These are phyloP conservation scores for Aurelia aurita complex sp. Pacific DNA, from an alignment of 30 jellyfish, hydroid and myxozoan genomes.

Conservation along the genomic window DNA sequence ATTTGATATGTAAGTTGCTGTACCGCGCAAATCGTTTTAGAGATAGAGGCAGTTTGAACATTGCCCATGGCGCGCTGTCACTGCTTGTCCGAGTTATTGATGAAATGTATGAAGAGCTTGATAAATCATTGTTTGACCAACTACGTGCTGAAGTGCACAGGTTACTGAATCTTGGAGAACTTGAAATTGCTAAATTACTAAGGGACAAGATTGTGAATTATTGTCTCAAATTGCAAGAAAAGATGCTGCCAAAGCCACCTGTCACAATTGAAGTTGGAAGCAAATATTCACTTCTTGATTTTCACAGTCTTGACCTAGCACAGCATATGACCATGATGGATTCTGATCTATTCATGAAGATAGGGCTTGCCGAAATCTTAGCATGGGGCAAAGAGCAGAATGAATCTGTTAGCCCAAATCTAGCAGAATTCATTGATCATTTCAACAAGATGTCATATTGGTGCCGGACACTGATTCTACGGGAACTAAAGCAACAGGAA, in stretches of 20 bases:
- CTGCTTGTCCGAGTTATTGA: constrained; percentile 85
- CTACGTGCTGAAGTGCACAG: constrained; percentile 95
- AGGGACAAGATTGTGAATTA: constrained; percentile 92
- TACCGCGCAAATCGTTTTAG: constrained; percentile 93
- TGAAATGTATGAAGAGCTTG: constrained; percentile 97
- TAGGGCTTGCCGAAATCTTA: constrained; percentile 92
- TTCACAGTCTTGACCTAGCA: constrained; percentile 88
- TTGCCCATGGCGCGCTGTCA: constrained; percentile 77
- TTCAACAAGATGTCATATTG: constrained; percentile 97
- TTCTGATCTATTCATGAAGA: constrained; percentile 88
- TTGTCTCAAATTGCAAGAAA: constrained; percentile 89
- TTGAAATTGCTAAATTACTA: constrained; percentile 78
- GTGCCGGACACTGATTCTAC: constrained; percentile 87
- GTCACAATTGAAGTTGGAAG: constrained; percentile 35
- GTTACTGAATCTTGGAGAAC: constrained; percentile 85
- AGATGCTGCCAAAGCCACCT: constrained; percentile 56
- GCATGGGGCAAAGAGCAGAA: constrained; percentile 99
- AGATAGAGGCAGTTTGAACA: constrained; percentile 75
- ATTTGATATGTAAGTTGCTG: constrained; percentile 86
- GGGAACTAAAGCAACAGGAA: constrained; percentile 92
- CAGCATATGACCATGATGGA: constrained; percentile 95
- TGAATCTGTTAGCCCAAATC: constrained; percentile 92
- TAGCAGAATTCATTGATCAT: constrained; percentile 91
- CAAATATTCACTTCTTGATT: constrained; percentile 70
- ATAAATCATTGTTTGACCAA: constrained; percentile 94